Conservation (phyloP, 2,888 invertebrate genomes). For the Unio delphinus region DNA sequence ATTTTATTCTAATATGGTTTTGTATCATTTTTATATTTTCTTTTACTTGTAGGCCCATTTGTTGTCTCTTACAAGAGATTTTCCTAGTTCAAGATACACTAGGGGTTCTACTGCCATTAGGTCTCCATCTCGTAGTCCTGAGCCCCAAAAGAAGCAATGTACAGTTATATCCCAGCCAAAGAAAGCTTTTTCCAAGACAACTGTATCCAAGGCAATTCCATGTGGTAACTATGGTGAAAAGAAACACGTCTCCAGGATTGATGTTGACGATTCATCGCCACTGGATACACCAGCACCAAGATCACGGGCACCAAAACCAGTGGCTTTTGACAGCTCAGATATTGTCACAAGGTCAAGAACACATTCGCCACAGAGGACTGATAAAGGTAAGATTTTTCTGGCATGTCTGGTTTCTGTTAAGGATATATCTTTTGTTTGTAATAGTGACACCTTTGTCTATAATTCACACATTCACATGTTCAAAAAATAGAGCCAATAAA, state of each 20-base stretch:
- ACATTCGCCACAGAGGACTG: conserved; percentile 24
- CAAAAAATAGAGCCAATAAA: too few relatives aligned
- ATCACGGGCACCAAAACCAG: conserved; percentile 56
- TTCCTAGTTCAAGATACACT: conserved; percentile 12
- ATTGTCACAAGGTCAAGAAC: conserved; percentile 28
- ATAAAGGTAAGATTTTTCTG: conserved; percentile 17
- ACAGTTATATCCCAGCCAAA: conserved; percentile 11
- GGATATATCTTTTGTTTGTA: too few relatives aligned
- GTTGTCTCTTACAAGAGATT: conserved; percentile 43
- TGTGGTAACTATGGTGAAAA: conserved; percentile 27
- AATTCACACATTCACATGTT: too few relatives aligned
- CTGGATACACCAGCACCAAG: conserved; percentile 65
- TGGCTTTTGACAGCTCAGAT: conserved; percentile 39
- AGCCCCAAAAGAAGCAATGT: conserved; percentile 8
- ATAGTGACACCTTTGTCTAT: too few relatives aligned
- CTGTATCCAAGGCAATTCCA: conserved; percentile 19
- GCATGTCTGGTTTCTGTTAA: too few relatives aligned
- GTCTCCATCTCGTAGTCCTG: conserved; percentile 34
- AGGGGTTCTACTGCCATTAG: conserved; percentile 7
- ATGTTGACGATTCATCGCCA: conserved; percentile 45
- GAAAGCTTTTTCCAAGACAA: conserved; percentile 46
- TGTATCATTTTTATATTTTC: conserved; percentile 3
- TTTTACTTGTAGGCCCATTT: conserved; percentile 45
- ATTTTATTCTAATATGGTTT: not conserved
- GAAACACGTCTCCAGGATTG: conserved; percentile 26